Evolutionary conservation across 2,113 vertebrate species (phyloP), one percentile per base, ranked within the genome.

Genomic region (Genyomyrus donnyi): DNA sequence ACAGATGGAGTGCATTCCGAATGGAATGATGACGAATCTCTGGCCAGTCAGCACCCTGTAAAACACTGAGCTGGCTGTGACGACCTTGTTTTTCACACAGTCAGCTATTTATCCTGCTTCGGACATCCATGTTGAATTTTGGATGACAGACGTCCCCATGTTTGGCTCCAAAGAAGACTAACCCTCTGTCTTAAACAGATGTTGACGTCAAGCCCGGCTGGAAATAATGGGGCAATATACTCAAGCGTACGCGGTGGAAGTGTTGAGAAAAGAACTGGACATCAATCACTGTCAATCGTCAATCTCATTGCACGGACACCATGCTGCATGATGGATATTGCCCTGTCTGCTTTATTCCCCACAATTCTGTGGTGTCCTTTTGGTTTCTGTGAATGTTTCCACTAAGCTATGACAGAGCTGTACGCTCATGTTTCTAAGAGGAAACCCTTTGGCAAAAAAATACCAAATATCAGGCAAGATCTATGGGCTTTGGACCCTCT

Each of bases 1-100:
- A 94, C 92, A 90, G 93, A 94, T 93, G 92, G 92, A 90, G 90
- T 85, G 92, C 77, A 94, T 92, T 94, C 90, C 91, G 90, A 93
- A 91, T 91, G 92, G 90, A 93, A 93, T 90, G 90, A 91, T 92
- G 88, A 90, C 91, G 91, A 88, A 89, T 94, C 91, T 90, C 89
- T 92, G 31, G 86, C 86, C 50, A 27, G 13, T 56, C 86, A 15
- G 50, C 86, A 56, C 31, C 86, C 86, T 87, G 86, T 53, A 53
- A 87, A 87, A 53, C 49, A 53, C 50, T 53, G 49, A 56, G 50
- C 13, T 53, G 86, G 49, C 86, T 87, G 49, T 15, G 49, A 53
- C 2, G 52, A 7, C 35, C 49, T 39, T 39, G 49, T 53, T 31
- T 53, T 87, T 52, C 31, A 27, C 86, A 53, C 50, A n/a, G 31